Conservation (phyloP, 30 jellyfish, hydroid and myxozoan species). For the Clytia hemisphaerica region DNA sequence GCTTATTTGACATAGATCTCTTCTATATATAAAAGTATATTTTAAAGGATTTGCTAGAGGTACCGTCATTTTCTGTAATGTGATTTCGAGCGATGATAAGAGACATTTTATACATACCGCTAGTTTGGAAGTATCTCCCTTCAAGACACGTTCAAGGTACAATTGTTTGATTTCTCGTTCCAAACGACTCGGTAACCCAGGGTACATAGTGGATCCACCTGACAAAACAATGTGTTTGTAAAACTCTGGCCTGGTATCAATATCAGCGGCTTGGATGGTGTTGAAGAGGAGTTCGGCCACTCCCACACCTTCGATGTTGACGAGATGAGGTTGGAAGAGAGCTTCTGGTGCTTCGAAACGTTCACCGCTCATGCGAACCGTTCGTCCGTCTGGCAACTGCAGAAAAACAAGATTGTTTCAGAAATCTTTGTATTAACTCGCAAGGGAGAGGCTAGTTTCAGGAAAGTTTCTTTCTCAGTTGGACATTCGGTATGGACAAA, state of each 20-base stretch:
- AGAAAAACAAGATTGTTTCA: neutral
- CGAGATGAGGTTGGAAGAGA: constrained; percentile 89
- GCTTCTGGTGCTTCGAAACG: constrained; percentile 98
- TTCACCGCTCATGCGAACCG: constrained; percentile 94
- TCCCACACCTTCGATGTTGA: constrained; percentile 93
- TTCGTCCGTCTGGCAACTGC: constrained; percentile 98
- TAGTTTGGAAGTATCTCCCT: constrained; percentile 78
- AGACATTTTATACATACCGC: constrained; percentile 54
- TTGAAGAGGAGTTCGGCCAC: constrained; percentile 95
- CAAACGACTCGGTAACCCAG: constrained; percentile 96
- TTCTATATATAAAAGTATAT: neutral
- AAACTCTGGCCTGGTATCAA: constrained; percentile 95
- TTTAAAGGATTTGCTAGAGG: no score
- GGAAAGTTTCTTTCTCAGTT: no score
- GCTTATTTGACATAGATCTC: neutral
- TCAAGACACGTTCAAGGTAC: constrained; percentile 86
- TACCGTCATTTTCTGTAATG: no score
- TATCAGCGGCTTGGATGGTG: constrained; percentile 99
- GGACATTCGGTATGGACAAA: no score
- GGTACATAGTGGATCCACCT: constrained; percentile 98
- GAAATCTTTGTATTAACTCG: no score
- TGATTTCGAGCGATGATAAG: no score
- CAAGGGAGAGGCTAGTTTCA: no score
- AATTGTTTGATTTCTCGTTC: constrained; percentile 95
- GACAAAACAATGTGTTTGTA: constrained; percentile 94